Evolutionary conservation across 2,888 invertebrate genomes (phyloP).

Genomic region (Drosophila buzzatii): DNA sequence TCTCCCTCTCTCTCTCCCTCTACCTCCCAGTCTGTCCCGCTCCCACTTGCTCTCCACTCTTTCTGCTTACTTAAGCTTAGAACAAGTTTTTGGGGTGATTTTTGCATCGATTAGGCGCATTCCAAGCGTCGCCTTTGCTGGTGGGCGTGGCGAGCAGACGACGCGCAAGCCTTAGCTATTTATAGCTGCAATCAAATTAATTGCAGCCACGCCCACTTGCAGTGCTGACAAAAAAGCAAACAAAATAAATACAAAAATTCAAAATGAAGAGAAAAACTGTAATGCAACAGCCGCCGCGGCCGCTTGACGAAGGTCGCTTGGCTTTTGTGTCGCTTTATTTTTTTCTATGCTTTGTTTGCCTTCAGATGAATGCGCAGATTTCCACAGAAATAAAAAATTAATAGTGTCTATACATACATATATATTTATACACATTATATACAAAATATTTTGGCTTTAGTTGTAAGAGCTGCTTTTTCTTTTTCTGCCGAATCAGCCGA

Average conservation of each 20-base stretch:
- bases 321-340: slow-evolving; percentile 22
- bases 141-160: slow-evolving; percentile 66
- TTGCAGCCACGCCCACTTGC: slow-evolving; percentile 73
- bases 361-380: slow-evolving; percentile 79
- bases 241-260: too few relatives aligned
- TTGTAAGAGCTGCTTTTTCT: slow-evolving; percentile 38
- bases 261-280: slow-evolving; percentile 38
- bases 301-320: slow-evolving; percentile 73
- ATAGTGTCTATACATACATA: not conserved
- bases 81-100: slow-evolving; percentile 73
- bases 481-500: slow-evolving; percentile 71
- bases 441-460: slow-evolving; percentile 51
- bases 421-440: not conserved
- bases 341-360: slow-evolving; percentile 34
- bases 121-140: slow-evolving; percentile 68
- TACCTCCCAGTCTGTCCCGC: not conserved
- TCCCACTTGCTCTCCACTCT: not conserved
- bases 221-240: slow-evolving; percentile 64
- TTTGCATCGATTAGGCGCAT: slow-evolving; percentile 79
- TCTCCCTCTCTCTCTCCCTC: not conserved
- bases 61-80: slow-evolving; percentile 43
- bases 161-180: slow-evolving; percentile 62
- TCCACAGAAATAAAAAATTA: slow-evolving; percentile 59
- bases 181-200: slow-evolving; percentile 79
- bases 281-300: slow-evolving; percentile 43